A percentile compares a stretch with the other conserved stretches of the same genome.
Evolutionary conservation across 2,888 invertebrate genomes (phyloP).

Genomic region (Eristalinus aeneus): DNA sequence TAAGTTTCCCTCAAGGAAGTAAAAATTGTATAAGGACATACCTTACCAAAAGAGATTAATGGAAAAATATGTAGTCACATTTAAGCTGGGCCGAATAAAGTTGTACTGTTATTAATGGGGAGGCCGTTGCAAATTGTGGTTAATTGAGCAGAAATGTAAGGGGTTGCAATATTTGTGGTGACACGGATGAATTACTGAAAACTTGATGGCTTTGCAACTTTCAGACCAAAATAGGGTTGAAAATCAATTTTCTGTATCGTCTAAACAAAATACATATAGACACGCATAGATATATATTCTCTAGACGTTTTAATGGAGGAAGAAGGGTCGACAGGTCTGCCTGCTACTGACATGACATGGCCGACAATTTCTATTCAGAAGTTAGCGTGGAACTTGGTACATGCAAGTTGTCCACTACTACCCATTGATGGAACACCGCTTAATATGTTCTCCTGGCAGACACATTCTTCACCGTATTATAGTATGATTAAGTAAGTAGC

Average conservation of each 20-base stretch:
- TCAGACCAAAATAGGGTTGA: slow-evolving; percentile 27
- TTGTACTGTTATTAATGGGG: slow-evolving; percentile 35
- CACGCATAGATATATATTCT: slow-evolving; percentile 26
- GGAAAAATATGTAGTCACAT: slow-evolving; percentile 65
- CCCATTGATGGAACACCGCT: slow-evolving; percentile 42
- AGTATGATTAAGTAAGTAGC: slow-evolving; percentile 68
- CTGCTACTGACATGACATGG: background rate
- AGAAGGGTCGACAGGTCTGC: background rate
- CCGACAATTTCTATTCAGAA: slow-evolving; percentile 18
- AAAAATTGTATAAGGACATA: slow-evolving; percentile 41
- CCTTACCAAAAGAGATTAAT: slow-evolving; percentile 58
- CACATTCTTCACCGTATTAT: slow-evolving; percentile 59
- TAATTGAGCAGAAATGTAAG: slow-evolving; percentile 69
- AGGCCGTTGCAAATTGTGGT: slow-evolving; percentile 61
- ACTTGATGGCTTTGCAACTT: slow-evolving; percentile 20
- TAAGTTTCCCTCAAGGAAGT: slow-evolving; percentile 41
- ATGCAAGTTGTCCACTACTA: slow-evolving; percentile 37
- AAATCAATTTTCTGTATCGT: slow-evolving; percentile 51
- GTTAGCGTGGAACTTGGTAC: too few species aligned
- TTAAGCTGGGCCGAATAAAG: slow-evolving; percentile 60
- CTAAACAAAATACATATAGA: background rate
- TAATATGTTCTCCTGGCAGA: slow-evolving; percentile 32
- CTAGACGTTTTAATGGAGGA: background rate
- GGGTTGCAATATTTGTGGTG: slow-evolving; percentile 56
- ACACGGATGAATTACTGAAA: slow-evolving; percentile 31